Percentiles rank a stretch among this genome's conserved stretches.
Conservation (phyloP, 2,888 invertebrate genomes). For the Nymphalis c-album region DNA sequence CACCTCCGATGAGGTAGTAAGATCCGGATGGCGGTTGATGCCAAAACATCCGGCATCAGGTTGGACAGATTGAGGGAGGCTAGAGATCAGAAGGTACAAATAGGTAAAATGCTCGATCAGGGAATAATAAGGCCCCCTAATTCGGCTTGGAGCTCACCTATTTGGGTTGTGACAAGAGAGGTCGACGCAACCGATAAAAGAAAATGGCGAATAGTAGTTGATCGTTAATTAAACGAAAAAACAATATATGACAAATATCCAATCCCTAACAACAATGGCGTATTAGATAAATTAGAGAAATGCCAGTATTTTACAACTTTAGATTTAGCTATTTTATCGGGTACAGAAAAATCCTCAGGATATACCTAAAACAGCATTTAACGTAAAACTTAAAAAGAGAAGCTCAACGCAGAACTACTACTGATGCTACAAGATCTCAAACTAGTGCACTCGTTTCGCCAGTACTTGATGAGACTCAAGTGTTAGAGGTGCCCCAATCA, state of each 20-base stretch:
- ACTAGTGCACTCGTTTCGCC: too few species aligned
- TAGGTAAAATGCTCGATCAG: neutral
- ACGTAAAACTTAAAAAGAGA: slow-evolving; percentile 35
- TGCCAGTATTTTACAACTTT: slow-evolving; percentile 30
- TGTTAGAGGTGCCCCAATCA: too few species aligned
- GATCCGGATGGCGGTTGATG: too few species aligned
- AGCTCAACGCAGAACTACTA: too few species aligned
- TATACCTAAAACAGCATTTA: slow-evolving; percentile 45
- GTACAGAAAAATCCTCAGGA: slow-evolving; percentile 27
- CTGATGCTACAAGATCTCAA: too few species aligned
- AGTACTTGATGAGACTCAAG: too few species aligned
- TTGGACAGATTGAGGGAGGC: too few species aligned
- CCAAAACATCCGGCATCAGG: too few species aligned
- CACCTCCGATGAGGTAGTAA: too few species aligned
- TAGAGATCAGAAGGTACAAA: too few species aligned
- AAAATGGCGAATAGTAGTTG: slow-evolving; percentile 19
- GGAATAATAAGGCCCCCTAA: slow-evolving; percentile 35
- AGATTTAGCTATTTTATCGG: slow-evolving; percentile 23
- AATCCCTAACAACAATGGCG: slow-evolving; percentile 41
- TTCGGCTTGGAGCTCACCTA: slow-evolving; percentile 44
- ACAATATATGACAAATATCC: slow-evolving; percentile 39
- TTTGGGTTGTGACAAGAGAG: neutral
- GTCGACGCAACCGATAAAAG: slow-evolving; percentile 29
- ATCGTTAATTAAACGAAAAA: slow-evolving; percentile 42
- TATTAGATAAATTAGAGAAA: slow-evolving; percentile 40